Evolutionary conservation across 2,797 vertebrate species (phyloP).

Genomic region (Cuculus canorus): DNA sequence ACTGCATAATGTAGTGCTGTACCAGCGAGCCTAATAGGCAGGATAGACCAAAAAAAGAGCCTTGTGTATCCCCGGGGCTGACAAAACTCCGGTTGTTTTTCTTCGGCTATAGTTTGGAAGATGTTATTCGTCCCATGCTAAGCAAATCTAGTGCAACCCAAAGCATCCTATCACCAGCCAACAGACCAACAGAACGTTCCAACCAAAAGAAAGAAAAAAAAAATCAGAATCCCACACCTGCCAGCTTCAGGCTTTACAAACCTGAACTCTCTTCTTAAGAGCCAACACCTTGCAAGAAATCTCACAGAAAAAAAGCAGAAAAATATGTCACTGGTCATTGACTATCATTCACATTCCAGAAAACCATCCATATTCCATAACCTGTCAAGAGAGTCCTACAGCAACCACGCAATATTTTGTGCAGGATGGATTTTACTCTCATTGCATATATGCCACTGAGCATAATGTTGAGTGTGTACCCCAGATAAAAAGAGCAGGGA

Average conservation of each 20-base stretch:
- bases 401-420: neutral
- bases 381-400: neutral
- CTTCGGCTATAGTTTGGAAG: neutral
- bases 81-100: neutral
- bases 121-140: neutral
- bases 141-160: neutral
- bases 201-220: neutral
- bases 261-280: neutral
- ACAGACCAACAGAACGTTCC: neutral
- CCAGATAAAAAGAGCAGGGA: neutral
- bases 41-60: neutral
- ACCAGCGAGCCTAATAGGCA: accelerated
- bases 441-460: neutral
- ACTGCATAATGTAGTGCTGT: neutral
- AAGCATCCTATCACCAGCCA: neutral
- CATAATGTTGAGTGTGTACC: neutral
- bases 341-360: neutral
- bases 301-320: neutral
- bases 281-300: neutral
- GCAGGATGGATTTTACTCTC: neutral
- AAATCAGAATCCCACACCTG: neutral
- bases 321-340: accelerated
- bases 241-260: neutral
- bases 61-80: neutral
- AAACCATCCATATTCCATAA: neutral